phyloP scores from a whole-genome alignment of 2,888 invertebrate genomes.

The Cryptus armator region DNA sequence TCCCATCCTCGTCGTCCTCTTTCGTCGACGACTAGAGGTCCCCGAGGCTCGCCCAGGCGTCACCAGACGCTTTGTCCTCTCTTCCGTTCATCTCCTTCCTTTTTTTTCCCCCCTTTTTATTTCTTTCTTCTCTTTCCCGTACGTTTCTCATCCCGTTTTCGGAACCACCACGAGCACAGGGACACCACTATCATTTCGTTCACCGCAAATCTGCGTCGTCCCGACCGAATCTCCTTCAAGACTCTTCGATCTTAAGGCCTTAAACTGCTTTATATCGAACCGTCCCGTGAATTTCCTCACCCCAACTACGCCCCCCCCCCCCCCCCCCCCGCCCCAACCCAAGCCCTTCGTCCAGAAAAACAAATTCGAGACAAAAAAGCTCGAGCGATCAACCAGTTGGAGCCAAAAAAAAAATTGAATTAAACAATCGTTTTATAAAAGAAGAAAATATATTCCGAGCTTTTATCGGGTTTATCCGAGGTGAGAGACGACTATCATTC shows the following conservation, averaged over 20 bases:
- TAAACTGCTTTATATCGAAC: background rate
- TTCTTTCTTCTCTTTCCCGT: constrained; percentile 43
- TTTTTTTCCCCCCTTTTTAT: constrained; percentile 39
- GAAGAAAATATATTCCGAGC: constrained; percentile 32
- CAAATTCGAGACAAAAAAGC: background rate
- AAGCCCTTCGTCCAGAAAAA: background rate
- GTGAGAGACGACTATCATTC: constrained; percentile 34
- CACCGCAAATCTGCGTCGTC: constrained; percentile 10
- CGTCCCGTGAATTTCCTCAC: background rate
- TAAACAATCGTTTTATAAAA: constrained; percentile 19
- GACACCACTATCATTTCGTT: constrained; percentile 36
- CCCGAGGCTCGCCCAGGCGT: constrained; percentile 54
- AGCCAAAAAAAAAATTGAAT: background rate
- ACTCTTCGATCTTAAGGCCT: background rate
- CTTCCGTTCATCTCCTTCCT: constrained; percentile 17
- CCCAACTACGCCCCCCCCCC: too few species aligned
- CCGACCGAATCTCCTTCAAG: background rate
- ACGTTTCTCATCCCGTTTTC: constrained; percentile 49
- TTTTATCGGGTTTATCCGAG: constrained; percentile 44
- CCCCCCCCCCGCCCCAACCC: too few species aligned
- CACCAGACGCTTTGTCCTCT: constrained; percentile 60
- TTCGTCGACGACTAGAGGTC: constrained; percentile 40
- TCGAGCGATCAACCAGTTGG: constrained; percentile 14
- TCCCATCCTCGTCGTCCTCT: constrained; percentile 34
- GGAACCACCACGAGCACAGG: constrained; percentile 33